Percentiles rank a stretch among this genome's conserved stretches.
phyloP scores from a whole-genome alignment of 92 coral and sea anemone genomes.

The Bergia sp. region DNA sequence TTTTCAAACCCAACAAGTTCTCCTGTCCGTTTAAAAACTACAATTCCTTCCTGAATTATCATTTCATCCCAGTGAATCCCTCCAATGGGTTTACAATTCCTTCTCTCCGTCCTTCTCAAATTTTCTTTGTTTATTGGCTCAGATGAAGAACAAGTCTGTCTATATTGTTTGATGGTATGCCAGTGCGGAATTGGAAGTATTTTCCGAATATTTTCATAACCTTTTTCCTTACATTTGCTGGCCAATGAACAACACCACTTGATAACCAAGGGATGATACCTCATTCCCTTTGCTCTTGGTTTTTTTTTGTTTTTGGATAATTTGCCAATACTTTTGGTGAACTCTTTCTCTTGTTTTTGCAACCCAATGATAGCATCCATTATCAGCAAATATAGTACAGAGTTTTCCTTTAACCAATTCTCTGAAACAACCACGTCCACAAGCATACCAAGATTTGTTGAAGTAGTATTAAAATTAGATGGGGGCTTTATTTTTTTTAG shows the following conservation, averaged over 20 bases:
- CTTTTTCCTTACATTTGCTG: slow-evolving; percentile 49
- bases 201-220: slow-evolving; percentile 52
- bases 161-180: slow-evolving; percentile 58
- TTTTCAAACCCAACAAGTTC: slow-evolving; percentile 70
- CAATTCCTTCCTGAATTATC: slow-evolving; percentile 59
- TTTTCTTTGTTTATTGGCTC: slow-evolving; percentile 54
- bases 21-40: slow-evolving; percentile 55
- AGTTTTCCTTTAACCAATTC: slow-evolving; percentile 42
- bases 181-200: slow-evolving; percentile 58
- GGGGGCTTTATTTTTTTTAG: slow-evolving; percentile 28
- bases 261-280: slow-evolving; percentile 61
- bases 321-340: slow-evolving; percentile 13
- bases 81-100: slow-evolving; percentile 55
- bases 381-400: slow-evolving; percentile 46
- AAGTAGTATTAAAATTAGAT: not conserved
- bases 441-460: slow-evolving; percentile 40
- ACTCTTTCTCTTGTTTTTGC: slow-evolving; percentile 48
- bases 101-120: slow-evolving; percentile 32
- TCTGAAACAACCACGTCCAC: slow-evolving; percentile 42
- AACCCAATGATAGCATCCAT: slow-evolving; percentile 48
- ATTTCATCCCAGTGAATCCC: slow-evolving; percentile 73
- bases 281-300: slow-evolving; percentile 62
- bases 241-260: slow-evolving; percentile 65
- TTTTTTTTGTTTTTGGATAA: slow-evolving; percentile 30
- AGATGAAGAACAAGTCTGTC: slow-evolving; percentile 46